Base-by-base conservation (phyloP, 2,113 vertebrate species). In the Riparia riparia region DNA sequence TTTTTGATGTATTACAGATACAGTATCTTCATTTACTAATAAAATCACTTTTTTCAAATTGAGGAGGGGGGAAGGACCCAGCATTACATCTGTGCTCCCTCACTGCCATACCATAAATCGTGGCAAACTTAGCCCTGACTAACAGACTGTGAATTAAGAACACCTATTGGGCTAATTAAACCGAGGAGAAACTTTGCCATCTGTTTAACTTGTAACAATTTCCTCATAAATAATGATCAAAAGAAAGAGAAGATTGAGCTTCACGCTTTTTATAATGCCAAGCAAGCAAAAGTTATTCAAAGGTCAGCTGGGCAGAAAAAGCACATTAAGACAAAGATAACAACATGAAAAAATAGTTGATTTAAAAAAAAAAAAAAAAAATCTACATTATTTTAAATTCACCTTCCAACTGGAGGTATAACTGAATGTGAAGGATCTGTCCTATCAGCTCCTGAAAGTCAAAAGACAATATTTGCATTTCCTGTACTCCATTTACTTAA, bases 371-470 rank as follows among this genome's bases (percentile, higher is more conserved):
- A 37, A 34, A 95, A 54, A 29, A 51, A 32, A 51, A 84, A 37
- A 6, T 10, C 2, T 6, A 6, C 11, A 77, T 53, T 58, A 69
- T 87, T 86, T 91, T 66, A 58, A 87, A 88, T 73, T 97, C 93
- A 98, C 98, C 98, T 98, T 98, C 94, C 96, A 82, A 71, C n/a
- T 34, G 96, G 89, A 79, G 97, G 97, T 65, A 91, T 41, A 79
- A 97, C 1, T 63, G 97, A 89, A 54, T 95, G 95, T 29, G 97
- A 94, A 58, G 95, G 49, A 51, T 98, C 97, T 84, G 92, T 86
- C 76, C 56, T 22, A 42, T 86, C 94, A 84, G 93, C 88, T 96
- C 96, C 98, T 98, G 80, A 16, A 91, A 94, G 78, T 73, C 41
- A 95, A 85, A 96, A 83, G 51, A 87, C 8, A 93, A 18, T n/a